A percentile compares a stretch with the other conserved stretches of the same genome.
These are phyloP conservation scores for Pristionchus japonicus DNA, from an alignment of 2,888 invertebrate genomes.

Conservation along the genomic window DNA sequence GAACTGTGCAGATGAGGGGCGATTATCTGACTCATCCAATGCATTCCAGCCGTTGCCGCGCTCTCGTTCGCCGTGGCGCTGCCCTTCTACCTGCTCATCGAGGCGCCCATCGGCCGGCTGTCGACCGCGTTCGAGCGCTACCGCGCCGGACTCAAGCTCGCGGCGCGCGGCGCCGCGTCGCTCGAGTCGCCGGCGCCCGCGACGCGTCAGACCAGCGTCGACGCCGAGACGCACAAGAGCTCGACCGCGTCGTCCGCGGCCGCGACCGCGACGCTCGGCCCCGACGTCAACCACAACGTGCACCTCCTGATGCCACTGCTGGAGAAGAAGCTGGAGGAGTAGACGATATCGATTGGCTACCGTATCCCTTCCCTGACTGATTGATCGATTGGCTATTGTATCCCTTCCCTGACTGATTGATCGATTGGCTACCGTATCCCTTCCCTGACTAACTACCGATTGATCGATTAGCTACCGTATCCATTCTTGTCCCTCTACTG, in stretches of 20 bases:
- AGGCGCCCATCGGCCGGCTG: slow-evolving; percentile 61
- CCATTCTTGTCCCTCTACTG: not conserved
- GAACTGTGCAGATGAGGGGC: no score
- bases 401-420: not conserved
- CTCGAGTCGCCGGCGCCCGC: not conserved
- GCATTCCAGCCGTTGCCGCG: slow-evolving; percentile 61
- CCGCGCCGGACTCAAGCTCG: slow-evolving; percentile 8
- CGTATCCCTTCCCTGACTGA: not conserved
- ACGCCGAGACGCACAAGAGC: not conserved
- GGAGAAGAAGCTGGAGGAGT: not conserved
- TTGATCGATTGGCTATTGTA: not conserved
- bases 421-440: not conserved
- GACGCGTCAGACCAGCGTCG: slow-evolving; percentile 16
- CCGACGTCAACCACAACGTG: not conserved
- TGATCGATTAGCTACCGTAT: not conserved
- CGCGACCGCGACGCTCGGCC: not conserved
- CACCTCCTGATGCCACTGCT: not conserved
- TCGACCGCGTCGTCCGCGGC: not conserved
- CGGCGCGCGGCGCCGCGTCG: not conserved
- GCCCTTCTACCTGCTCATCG: slow-evolving; percentile 70
- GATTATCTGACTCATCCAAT: no score
- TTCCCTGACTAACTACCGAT: not conserved
- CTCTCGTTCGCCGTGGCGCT: slow-evolving; percentile 65
- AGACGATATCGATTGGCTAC: not conserved
- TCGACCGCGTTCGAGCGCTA: slow-evolving; percentile 19